Base-by-base conservation (phyloP, 2,797 vertebrate genomes). In the Macropodus opercularis region DNA sequence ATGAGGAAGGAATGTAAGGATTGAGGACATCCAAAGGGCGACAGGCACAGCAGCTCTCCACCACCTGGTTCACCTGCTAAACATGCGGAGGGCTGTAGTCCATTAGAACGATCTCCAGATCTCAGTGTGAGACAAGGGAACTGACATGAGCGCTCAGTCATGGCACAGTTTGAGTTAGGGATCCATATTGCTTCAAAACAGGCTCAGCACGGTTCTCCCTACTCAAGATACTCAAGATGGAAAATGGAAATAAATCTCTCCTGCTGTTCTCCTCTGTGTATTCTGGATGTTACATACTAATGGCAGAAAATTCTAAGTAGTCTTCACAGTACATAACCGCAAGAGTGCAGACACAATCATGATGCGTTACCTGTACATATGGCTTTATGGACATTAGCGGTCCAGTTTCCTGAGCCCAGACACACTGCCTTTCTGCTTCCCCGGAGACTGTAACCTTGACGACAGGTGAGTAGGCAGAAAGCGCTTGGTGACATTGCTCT, bases 341-440 rank as follows among this genome's bases (percentile, higher is more conserved):
- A 6, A 14, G n/a, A n/a, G 31, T 26, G 58, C 50, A 53, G 29
- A 67, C 11, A 51, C 44, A 69, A n/a, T n/a, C 43, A 27, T 4
- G 48, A 2, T 19, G 2, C 1, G 0, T 67, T 91, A 98, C 97
- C 97, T 96, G 90, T 90, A 79, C 97, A 99, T 49, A 80, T 69
- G 69, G 93, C 92, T 61, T 92, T 91, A 62, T 94, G 85, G 72
- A 94, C 68, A 72, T 89, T 90, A 59, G 89, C 83, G 32, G 90
- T 98, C 97, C 97, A 99, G 85, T 90, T 94, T 38, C 96, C 96
- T 29, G 92, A 93, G 56, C 87, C 83, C 62, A 94, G 73, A 72
- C 97, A 99, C 71, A 85, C 92, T 8, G 94, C 80, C 66, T 94
- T 93, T 77, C 75, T 88, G 67, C 91, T 85, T 57, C 94, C 96